A percentile compares a stretch with the other conserved stretches of the same genome.
Evolutionary conservation across 2,888 invertebrate species (phyloP).

Genomic region (Melitaea athalia): DNA sequence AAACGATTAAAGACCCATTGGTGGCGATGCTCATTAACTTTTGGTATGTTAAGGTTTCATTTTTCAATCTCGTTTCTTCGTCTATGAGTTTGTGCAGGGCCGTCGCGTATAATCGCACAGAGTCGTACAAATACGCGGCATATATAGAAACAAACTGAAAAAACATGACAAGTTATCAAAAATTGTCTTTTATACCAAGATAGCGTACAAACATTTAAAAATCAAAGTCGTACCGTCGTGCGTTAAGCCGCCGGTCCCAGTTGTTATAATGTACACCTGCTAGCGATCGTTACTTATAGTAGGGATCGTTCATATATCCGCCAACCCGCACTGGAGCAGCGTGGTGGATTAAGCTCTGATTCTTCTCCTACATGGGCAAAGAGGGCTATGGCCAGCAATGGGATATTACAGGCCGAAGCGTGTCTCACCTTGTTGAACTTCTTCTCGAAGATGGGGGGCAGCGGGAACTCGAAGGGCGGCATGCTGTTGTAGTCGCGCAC

Average conservation of each 20-base stretch:
- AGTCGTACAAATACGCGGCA: constrained; percentile 97
- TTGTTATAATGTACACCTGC: no score
- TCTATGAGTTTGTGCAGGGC: constrained; percentile 90
- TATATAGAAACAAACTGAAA: constrained; percentile 93
- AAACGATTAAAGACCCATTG: constrained; percentile 94
- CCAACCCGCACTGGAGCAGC: no score
- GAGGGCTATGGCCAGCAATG: no score
- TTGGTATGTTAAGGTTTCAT: constrained; percentile 80
- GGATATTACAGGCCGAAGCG: no score
- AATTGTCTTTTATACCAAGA: neutral
- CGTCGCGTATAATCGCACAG: constrained; percentile 94
- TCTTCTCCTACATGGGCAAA: no score
- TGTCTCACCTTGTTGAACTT: constrained; percentile 74
- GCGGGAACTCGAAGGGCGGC: constrained; percentile 90
- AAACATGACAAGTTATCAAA: neutral
- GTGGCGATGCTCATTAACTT: constrained; percentile 86
- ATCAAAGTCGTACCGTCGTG: neutral
- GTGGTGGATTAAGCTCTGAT: no score
- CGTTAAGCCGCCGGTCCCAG: no score
- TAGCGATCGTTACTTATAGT: no score
- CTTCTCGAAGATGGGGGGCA: constrained; percentile 83
- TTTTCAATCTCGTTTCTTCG: constrained; percentile 65
- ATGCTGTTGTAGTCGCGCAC: constrained; percentile 90
- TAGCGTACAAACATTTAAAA: no score
- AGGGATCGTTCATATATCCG: no score